These are phyloP conservation scores for Nyctereutes procyonoides DNA, from an alignment of 2,113 vertebrate genomes.

Conservation along the genomic window DNA sequence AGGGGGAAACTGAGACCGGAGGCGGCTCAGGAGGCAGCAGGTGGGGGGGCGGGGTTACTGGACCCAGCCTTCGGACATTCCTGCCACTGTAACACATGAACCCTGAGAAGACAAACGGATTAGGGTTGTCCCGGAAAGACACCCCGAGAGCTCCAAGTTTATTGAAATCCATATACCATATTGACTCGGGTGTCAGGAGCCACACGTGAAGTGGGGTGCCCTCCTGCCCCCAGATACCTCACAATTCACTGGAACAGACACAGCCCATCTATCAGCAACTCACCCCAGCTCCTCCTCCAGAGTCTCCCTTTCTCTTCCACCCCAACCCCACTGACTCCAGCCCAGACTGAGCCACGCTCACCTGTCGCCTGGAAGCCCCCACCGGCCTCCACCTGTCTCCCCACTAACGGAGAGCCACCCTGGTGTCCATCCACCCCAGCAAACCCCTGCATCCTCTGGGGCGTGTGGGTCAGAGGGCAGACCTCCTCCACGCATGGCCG, in stretches of 20 bases:
- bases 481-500: background rate
- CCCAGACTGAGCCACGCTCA: background rate
- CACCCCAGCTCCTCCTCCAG: background rate
- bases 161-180: background rate
- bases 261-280: fast-evolving
- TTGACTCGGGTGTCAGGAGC: fast-evolving
- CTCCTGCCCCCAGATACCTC: background rate
- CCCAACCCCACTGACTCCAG: background rate
- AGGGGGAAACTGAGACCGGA: background rate
- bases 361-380: background rate
- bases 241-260: fast-evolving
- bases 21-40: background rate
- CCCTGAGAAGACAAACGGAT: background rate
- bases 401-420: background rate
- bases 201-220: background rate
- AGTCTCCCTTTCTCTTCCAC: background rate
- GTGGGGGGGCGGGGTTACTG: background rate
- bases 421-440: background rate
- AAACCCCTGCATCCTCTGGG: too few species aligned
- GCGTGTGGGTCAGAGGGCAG: background rate
- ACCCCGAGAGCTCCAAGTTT: background rate
- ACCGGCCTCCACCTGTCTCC: background rate
- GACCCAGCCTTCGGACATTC: background rate
- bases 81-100: background rate
- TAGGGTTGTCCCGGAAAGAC: background rate